A percentile compares a stretch with the other conserved stretches of the same genome.
Evolutionary conservation across 2,113 vertebrate genomes (phyloP).

Genomic region (Trematocara stigmaticum): DNA sequence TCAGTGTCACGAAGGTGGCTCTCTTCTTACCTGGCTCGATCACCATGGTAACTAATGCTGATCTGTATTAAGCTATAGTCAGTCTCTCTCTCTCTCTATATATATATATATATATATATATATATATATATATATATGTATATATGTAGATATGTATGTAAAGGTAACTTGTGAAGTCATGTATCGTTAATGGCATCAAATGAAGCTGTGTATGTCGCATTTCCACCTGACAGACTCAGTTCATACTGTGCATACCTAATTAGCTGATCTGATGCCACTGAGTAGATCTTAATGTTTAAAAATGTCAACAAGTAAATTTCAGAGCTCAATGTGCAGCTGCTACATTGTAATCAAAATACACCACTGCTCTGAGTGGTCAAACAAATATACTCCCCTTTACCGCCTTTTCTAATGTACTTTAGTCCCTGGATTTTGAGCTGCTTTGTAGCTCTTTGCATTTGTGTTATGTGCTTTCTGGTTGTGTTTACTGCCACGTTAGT

Average conservation of each 20-base stretch:
- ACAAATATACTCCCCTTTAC: not conserved
- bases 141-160: not conserved
- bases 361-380: not conserved
- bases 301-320: not conserved
- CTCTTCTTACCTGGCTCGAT: not conserved
- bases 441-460: not conserved
- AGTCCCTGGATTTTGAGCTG: not conserved
- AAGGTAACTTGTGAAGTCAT: not conserved
- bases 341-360: not conserved
- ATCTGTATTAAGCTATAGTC: too few relatives aligned
- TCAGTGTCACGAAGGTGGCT: not conserved
- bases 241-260: not conserved
- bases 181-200: not conserved
- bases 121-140: not conserved
- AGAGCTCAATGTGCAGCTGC: not conserved
- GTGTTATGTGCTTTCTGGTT: not conserved
- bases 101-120: accelerated
- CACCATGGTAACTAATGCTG: not conserved
- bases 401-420: not conserved
- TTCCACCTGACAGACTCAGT: not conserved
- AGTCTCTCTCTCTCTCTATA: too few relatives aligned
- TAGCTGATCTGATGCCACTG: not conserved
- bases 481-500: not conserved
- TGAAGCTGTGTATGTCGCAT: not conserved
- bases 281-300: not conserved